phyloP scores from a whole-genome alignment of 2,113 vertebrate species.

The Campylorhamphus procurvoides region DNA sequence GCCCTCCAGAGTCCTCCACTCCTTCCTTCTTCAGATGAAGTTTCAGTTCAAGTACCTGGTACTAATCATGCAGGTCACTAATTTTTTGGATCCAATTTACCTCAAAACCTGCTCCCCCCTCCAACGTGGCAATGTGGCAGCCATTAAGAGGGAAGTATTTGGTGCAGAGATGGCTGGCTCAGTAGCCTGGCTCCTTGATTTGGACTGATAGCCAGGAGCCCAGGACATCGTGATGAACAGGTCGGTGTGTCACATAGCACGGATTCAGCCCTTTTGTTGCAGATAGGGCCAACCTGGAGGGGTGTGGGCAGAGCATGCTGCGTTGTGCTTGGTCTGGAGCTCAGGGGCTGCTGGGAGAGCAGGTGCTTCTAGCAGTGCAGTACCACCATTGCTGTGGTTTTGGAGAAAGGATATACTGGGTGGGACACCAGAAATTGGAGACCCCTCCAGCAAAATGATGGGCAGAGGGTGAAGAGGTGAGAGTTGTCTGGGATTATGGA shows the following conservation, averaged over 20 bases:
- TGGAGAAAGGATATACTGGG: background rate
- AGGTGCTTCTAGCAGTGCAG: background rate
- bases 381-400: background rate
- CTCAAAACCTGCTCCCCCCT: background rate
- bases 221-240: background rate
- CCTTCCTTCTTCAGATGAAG: background rate
- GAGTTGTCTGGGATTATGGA: background rate
- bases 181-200: background rate
- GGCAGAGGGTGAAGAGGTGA: background rate
- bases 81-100: background rate
- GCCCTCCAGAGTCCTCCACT: background rate
- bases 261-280: background rate
- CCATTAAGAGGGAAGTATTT: background rate
- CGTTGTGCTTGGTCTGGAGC: background rate
- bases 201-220: background rate
- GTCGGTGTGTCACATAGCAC: rapidly evolving
- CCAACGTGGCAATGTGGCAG: background rate
- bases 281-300: background rate
- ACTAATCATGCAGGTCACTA: constrained; percentile 16
- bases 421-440: background rate
- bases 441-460: background rate
- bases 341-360: background rate
- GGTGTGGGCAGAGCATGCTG: background rate
- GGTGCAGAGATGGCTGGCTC: background rate
- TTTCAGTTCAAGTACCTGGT: constrained; percentile 9